Conservation (phyloP, 2,113 vertebrate species). For the Takifugu bimaculatus region DNA sequence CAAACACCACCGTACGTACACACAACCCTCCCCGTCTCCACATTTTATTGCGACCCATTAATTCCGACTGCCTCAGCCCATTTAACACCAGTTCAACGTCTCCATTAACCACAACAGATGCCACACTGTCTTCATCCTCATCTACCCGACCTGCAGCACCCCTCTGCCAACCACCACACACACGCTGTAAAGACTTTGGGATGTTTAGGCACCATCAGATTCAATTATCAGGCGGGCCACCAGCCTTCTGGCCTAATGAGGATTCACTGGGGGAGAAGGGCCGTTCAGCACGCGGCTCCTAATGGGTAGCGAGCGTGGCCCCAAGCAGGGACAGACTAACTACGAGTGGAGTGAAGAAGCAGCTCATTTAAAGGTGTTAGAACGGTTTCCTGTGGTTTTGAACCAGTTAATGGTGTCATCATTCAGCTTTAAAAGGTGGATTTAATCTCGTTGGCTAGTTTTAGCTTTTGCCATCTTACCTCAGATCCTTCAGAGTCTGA, state of each 20-base stretch:
- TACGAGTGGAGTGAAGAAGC: background rate
- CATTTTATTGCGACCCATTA: too few species aligned
- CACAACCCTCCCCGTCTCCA: background rate
- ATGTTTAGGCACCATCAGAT: constrained; percentile 26
- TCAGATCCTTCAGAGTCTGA: constrained; percentile 72
- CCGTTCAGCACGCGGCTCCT: constrained; percentile 7
- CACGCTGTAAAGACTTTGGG: constrained; percentile 8
- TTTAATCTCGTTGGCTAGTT: too few species aligned
- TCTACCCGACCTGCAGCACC: background rate
- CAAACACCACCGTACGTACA: background rate
- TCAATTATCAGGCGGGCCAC: constrained; percentile 35
- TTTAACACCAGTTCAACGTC: constrained; percentile 5
- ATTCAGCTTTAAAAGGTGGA: background rate
- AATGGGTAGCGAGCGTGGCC: constrained; percentile 14
- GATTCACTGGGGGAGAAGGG: constrained; percentile 15
- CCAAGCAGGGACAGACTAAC: background rate
- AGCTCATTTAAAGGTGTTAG: background rate
- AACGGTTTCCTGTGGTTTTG: background rate
- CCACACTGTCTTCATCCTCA: background rate
- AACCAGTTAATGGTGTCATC: background rate
- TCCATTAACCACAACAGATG: background rate
- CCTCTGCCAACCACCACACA: constrained; percentile 5
- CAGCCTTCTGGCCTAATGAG: constrained; percentile 38
- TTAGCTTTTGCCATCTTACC: constrained; percentile 50
- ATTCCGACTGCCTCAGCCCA: background rate